Evolutionary conservation across 2,113 vertebrate species (phyloP), one percentile per base, ranked within the genome.

Genomic region (Collichthys lucidus): DNA sequence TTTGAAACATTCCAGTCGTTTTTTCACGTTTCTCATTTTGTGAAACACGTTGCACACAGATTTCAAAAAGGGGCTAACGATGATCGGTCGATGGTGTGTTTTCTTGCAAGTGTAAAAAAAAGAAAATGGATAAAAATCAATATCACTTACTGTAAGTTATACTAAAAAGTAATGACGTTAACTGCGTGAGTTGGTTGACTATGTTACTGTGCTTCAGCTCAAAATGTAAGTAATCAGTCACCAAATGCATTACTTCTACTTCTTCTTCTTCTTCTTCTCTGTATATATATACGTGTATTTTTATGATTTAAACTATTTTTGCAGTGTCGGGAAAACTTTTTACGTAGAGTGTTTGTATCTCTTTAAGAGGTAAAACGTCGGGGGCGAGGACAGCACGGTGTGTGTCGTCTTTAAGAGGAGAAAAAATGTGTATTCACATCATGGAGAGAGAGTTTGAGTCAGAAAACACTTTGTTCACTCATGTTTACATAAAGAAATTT

Each of bases 281-380:
- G 64, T 92, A 87, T 92, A 88, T 84, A 91, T 89, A 85, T 75
- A 50, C 12, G 73, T 90, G 83, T 88, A 92, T 90, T 94, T 93
- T 80, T 91, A 92, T 93, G 86, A 90, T 93, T 93, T 94, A 57
- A 91, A 90, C 88, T 89, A 89, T 91, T 93, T 93, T 92, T 92
- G 88, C 89, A 92, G 92, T 90, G 88, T 92, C 88, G 88, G 87
- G 79, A 90, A 80, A 83, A 92, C 84, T 91, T 91, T 94, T 88
- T 90, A 90, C 75, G 91, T 85, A 85, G 88, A 88, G 90, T 86
- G 84, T 90, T 90, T 90, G 69, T 89, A 87, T 90, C 85, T 92
- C 82, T 90, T 61, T 82, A 74, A 87, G 86, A 91, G 89, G 88
- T 86, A 77, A 88, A 92, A 87, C 79, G 83, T 83, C 83, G 79